Base-by-base conservation (phyloP, 2,888 invertebrate species). In the Junonia oenone region DNA sequence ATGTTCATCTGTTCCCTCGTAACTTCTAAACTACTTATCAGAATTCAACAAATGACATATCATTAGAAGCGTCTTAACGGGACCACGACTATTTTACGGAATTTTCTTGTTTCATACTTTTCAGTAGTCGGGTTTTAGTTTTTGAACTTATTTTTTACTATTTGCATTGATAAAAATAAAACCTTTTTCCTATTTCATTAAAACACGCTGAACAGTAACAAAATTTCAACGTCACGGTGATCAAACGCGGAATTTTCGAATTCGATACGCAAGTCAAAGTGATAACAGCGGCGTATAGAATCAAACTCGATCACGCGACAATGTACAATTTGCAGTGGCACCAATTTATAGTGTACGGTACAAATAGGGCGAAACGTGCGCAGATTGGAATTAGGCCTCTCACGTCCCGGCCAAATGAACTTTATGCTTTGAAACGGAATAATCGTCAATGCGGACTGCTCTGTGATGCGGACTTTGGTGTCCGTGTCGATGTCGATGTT, bases 361-460 rank as follows among this genome's bases (percentile, higher is more conserved):
- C 61, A 59, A 62, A 65, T 63, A 63, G 62, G 56, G 61, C 59
- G 62, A 62, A 61, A 65, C 67, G 66, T 64, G 65, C 66, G 67
- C 62, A 63, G 63, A 66, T 66, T 68, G 59, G 58, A 64, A 69
- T 68, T 65, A 68, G 65, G 59, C 58, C 63, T 61, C 59, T 58
- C 60, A 63, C 66, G 64, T 61, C 53, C 61, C 50, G 58, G 47
- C 63, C 61, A 65, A 67, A 70, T 69, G 65, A 67, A 68, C 67
- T 67, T 62, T 59, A 65, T 68, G 68, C 67, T 58, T 64, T 63
- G 65, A 63, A 65, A 65, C 61, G 55, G 65, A 63, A 65, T 67
- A 65, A 66, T 63, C 63, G 61, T 63, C 55, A 58, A 57, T 48
- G 59, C 48, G 55, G 56, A 29, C 40, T 57, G 54, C 58, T 52